These are phyloP conservation scores for Myripristis murdjan DNA, from an alignment of 2,797 vertebrate species.

Conservation along the genomic window DNA sequence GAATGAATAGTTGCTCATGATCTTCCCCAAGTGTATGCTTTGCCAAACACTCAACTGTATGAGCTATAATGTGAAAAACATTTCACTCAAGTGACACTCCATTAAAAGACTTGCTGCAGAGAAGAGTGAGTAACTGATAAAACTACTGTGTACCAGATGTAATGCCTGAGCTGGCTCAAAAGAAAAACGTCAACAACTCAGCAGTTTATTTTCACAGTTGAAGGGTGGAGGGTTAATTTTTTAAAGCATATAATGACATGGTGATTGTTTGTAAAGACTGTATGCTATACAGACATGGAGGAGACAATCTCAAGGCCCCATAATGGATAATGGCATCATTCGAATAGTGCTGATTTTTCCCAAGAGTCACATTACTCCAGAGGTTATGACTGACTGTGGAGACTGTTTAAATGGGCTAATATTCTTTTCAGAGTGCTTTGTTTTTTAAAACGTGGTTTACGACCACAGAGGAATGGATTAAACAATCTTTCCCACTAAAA, in stretches of 20 bases:
- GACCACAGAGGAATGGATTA: too few relatives aligned
- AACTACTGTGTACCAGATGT: conserved; percentile 69
- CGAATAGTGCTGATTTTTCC: not conserved
- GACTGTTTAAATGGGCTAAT: not conserved
- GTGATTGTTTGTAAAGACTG: not conserved
- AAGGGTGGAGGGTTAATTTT: conserved; percentile 16
- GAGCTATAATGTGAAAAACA: conserved; percentile 44
- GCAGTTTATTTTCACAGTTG: conserved; percentile 27
- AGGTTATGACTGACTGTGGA: not conserved
- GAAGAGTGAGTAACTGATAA: conserved; percentile 40
- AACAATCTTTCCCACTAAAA: too few relatives aligned
- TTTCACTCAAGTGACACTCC: conserved; percentile 52
- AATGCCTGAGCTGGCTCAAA: conserved; percentile 20
- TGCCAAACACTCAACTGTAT: conserved; percentile 18
- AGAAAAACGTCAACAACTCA: conserved; percentile 29
- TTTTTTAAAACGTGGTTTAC: conserved; percentile 4
- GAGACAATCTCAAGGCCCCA: not conserved
- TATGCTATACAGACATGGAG: conserved; percentile 10
- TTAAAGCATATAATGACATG: conserved; percentile 9
- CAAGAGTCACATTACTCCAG: not conserved
- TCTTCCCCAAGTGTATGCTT: conserved; percentile 36
- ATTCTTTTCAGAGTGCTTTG: conserved; percentile 2
- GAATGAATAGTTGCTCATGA: conserved; percentile 53
- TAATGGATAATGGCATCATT: conserved; percentile 13
- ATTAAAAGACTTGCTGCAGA: conserved; percentile 41